phyloP scores from a whole-genome alignment of 1,140 invertebrate genomes.

The Drosophila rhopaloa region DNA sequence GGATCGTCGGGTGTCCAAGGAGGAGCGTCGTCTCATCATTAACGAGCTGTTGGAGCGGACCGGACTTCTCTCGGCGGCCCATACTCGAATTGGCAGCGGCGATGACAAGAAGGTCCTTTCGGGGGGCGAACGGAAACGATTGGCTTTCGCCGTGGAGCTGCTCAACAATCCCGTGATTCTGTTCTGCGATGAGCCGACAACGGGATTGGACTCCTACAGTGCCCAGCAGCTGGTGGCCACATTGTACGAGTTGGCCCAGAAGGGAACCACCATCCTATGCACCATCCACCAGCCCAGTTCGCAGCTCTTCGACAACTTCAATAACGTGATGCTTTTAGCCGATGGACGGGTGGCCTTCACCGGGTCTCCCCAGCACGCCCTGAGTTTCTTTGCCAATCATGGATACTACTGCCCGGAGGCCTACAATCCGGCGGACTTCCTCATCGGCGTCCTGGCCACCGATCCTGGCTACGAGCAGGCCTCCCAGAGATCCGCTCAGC shows the following conservation, averaged over 20 bases:
- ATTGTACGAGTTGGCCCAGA: constrained; percentile 88
- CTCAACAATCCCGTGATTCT: constrained; percentile 96
- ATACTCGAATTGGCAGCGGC: constrained; percentile 91
- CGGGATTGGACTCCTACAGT: constrained; percentile 96
- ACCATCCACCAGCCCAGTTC: constrained; percentile 98
- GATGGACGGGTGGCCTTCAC: constrained; percentile 96
- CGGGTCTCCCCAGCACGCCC: constrained; percentile 90
- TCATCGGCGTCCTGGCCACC: constrained; percentile 93
- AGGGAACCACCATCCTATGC: constrained; percentile 94
- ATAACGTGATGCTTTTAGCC: constrained; percentile 93
- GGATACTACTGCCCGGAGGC: constrained; percentile 92
- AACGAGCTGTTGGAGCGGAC: constrained; percentile 89
- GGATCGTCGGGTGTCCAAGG: constrained; percentile 87
- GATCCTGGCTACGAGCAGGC: constrained; percentile 90
- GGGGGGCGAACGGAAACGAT: constrained; percentile 96
- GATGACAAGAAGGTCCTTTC: constrained; percentile 93
- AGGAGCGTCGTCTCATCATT: constrained; percentile 88
- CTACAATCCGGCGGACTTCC: constrained; percentile 97
- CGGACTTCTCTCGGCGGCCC: constrained; percentile 89
- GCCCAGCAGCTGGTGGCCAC: constrained; percentile 94
- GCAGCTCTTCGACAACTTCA: constrained; percentile 94
- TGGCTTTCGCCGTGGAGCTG: constrained; percentile 97
- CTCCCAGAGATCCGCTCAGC: constrained; percentile 87
- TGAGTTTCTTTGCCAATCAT: constrained; percentile 92
- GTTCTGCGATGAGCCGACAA: constrained; percentile 98